Conservation (phyloP, 2,797 vertebrate species). For the Fundulus diaphanus region DNA sequence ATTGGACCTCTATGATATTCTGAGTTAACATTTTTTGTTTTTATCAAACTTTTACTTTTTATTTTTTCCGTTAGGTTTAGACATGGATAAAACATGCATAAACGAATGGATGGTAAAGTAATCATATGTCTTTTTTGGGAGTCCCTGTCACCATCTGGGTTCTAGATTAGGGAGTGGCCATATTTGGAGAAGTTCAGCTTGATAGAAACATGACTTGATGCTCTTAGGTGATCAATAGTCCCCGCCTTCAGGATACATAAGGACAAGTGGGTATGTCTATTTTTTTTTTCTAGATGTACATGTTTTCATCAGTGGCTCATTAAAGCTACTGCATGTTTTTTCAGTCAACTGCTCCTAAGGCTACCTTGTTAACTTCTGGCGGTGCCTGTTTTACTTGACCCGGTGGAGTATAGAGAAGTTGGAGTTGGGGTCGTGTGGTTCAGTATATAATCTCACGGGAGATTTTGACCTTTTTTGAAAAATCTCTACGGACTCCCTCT, state of each 20-base stretch:
- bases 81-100: too few species aligned
- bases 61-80: too few species aligned
- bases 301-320: background rate
- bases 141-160: too few species aligned
- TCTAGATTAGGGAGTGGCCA: too few species aligned
- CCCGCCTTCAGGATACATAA: background rate
- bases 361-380: conserved; percentile 56
- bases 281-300: background rate
- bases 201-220: too few species aligned
- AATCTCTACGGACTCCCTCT: conserved; percentile 40
- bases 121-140: too few species aligned
- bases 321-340: background rate
- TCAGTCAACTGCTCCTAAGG: conserved; percentile 23
- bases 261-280: background rate
- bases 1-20: too few species aligned
- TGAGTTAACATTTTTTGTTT: too few species aligned
- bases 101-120: too few species aligned
- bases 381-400: conserved; percentile 20
- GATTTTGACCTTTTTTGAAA: conserved; percentile 39
- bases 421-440: background rate
- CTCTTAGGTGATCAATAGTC: background rate
- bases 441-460: conserved; percentile 24
- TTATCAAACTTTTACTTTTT: too few species aligned
- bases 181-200: too few species aligned
- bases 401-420: conserved; percentile 14